Evolutionary conservation across 2,888 invertebrate species (phyloP).

Genomic region (Eupeodes latifasciatus): DNA sequence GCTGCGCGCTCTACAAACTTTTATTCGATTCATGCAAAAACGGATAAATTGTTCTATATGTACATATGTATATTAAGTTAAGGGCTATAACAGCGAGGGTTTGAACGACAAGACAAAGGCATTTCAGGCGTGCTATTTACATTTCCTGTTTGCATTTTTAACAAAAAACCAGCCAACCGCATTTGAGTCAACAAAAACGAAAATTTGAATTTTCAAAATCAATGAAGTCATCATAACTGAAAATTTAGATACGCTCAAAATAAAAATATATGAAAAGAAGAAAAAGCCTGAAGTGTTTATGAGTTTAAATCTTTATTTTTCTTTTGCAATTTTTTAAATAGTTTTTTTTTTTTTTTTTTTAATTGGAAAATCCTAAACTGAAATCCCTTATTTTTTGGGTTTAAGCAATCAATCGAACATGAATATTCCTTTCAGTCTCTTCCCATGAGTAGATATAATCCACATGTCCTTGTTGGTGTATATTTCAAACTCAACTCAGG

Average conservation of each 20-base stretch:
- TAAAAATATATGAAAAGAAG: not conserved
- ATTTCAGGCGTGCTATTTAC: constrained; percentile 62
- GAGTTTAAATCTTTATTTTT: constrained; percentile 35
- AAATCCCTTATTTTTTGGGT: constrained; percentile 43
- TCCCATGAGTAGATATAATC: constrained; percentile 50
- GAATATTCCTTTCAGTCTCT: constrained; percentile 51
- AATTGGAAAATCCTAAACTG: constrained; percentile 50
- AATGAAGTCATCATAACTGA: constrained; percentile 51
- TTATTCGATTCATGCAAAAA: constrained; percentile 59
- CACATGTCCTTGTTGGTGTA: constrained; percentile 38
- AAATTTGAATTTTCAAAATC: constrained; percentile 46
- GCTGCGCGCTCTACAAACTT: constrained; percentile 54
- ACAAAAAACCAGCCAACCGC: constrained; percentile 63
- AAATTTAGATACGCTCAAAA: constrained; percentile 20
- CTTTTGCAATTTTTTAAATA: constrained; percentile 7
- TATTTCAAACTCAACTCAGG: constrained; percentile 23
- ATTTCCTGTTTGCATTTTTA: constrained; percentile 45
- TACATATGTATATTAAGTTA: not conserved
- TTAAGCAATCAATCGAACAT: constrained; percentile 66
- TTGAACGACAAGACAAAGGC: constrained; percentile 4
- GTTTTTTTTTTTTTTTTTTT: constrained; percentile 39
- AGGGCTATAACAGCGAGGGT: constrained; percentile 19
- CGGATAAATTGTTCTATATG: not conserved
- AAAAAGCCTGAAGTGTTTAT: constrained; percentile 51
- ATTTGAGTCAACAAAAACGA: constrained; percentile 57